Base-by-base conservation (phyloP, 2,113 vertebrate species). In the Rhea pennata region DNA sequence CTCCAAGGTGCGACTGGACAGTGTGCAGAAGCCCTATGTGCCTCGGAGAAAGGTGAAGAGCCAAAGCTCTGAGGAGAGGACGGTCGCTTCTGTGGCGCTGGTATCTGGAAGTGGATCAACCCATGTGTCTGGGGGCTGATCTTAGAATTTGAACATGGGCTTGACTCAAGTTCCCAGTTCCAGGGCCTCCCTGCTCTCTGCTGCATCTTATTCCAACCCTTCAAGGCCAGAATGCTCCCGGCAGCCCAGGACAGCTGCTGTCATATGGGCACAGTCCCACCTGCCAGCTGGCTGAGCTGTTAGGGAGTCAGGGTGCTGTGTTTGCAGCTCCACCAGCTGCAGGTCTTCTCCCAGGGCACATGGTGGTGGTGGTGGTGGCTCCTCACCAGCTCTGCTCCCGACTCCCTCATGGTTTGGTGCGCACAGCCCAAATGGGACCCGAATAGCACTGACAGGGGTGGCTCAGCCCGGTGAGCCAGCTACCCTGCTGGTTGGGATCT, bases 41-140 rank as follows among this genome's bases (percentile, higher is more conserved):
- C 97, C 97, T 90, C 96, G 42, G 84, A 83, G 96, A 53, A 98
- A 77, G 98, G 99, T 99, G 88, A 74, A 19, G n/a, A 58, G 22
- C 6, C 5, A 6, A 53, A n/a, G 26, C 5, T 36, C 13, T 9
- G 3, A 21, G 29, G 51, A 24, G 23, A 46, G 15, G 40, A 10
- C 0, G 1, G 4, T 13, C 46, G 10, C 14, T 16, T 24, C 36
- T 29, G 24, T 7, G 7, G 9, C 0, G 3, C 24, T 22, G 54
- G 27, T 15, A 8, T 53, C 23, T 54, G 53, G 48, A 10, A 36
- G 29, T 13, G 54, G 26, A 33, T 24, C 46, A 74, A 13, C 9
- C 36, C 64, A 71, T 0, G 0, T 39, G 39, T 22, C 13, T 10
- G 59, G 44, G n/a, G 46, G 40, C 15, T 22, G 50, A 26, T 24